Conservation (phyloP, 2,797 vertebrate species). For the Anableps anableps region DNA sequence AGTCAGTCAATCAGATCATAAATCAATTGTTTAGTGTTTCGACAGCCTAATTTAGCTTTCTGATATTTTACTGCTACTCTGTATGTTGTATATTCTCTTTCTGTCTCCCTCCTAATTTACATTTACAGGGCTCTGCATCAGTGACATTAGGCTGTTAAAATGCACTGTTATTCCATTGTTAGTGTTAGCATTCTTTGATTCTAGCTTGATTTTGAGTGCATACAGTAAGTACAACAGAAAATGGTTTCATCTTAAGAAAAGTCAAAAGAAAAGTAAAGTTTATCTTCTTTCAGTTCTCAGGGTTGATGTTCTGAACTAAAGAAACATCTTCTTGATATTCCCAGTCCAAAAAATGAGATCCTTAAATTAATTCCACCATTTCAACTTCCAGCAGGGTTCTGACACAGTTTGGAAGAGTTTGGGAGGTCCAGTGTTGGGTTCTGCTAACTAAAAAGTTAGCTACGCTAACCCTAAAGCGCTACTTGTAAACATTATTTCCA, state of each 20-base stretch:
- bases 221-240: neutral
- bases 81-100: neutral
- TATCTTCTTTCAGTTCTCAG: no score
- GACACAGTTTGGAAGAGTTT: neutral
- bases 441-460: no score
- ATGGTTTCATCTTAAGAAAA: neutral
- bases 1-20: slow-evolving; percentile 52
- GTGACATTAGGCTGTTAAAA: slow-evolving; percentile 20
- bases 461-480: no score
- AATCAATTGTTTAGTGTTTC: slow-evolving; percentile 44
- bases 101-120: slow-evolving; percentile 18
- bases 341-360: no score
- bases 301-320: no score
- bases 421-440: no score
- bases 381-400: neutral
- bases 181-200: neutral
- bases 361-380: neutral
- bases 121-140: slow-evolving; percentile 14
- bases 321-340: no score
- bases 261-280: no score
- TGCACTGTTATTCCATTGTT: neutral
- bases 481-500: no score
- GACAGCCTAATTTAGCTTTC: slow-evolving; percentile 47
- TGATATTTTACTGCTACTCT: slow-evolving; percentile 1
- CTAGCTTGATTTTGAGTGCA: neutral